These are phyloP conservation scores for Hypotaenidia philippensis DNA, from an alignment of 2,797 vertebrate genomes.

Conservation along the genomic window DNA sequence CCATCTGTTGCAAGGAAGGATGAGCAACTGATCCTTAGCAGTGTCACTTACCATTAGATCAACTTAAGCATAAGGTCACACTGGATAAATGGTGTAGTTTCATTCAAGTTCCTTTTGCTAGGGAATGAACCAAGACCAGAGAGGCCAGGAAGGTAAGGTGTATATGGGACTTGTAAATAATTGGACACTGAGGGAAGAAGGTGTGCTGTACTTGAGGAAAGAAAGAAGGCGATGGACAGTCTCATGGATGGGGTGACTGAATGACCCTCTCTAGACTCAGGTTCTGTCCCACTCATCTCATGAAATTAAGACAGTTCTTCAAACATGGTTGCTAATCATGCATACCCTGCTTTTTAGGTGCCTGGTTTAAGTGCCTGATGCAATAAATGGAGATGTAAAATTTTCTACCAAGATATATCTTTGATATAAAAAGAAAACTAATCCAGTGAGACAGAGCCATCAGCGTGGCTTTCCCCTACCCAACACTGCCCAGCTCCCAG, in stretches of 20 bases:
- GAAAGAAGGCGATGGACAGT: background rate
- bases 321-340: accelerated
- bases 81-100: background rate
- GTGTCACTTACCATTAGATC: background rate
- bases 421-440: background rate
- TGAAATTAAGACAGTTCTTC: background rate
- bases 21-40: background rate
- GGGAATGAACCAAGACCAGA: background rate
- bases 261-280: background rate
- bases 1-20: background rate
- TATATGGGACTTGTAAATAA: background rate
- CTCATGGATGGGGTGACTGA: background rate
- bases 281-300: background rate
- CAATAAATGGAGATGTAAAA: background rate
- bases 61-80: background rate
- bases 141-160: background rate
- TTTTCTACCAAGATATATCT: background rate
- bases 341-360: background rate
- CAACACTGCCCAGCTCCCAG: background rate
- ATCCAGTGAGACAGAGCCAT: background rate
- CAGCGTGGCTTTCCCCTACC: accelerated
- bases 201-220: background rate
- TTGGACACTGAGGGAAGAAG: background rate
- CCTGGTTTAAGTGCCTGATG: background rate
- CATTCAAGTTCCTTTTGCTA: background rate